phyloP scores from a whole-genome alignment of 2,888 invertebrate species.

The Athalia cordata region DNA sequence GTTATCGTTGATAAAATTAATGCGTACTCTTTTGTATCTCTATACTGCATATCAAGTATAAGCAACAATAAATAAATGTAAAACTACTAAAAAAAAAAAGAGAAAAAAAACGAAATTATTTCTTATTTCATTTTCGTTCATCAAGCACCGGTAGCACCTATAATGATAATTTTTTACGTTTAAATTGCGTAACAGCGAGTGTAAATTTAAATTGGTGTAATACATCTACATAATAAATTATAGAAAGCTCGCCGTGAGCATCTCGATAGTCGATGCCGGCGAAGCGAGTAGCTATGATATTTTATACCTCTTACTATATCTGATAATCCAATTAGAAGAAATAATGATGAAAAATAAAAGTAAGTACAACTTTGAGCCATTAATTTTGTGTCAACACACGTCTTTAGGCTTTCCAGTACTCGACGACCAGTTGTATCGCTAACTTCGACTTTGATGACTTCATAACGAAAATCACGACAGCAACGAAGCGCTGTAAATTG shows the following conservation, averaged over 20 bases:
- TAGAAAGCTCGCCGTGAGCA: slow-evolving; percentile 9
- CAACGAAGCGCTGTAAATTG: too few relatives aligned
- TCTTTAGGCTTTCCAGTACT: too few relatives aligned
- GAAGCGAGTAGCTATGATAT: neutral
- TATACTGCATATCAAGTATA: neutral
- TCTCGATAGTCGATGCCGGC: neutral
- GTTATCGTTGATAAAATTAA: slow-evolving; percentile 4
- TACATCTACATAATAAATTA: neutral
- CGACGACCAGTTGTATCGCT: too few relatives aligned
- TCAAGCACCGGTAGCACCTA: too few relatives aligned
- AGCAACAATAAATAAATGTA: neutral
- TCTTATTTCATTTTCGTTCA: too few relatives aligned
- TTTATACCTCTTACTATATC: neutral
- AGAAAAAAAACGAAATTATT: neutral
- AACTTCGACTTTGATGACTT: too few relatives aligned
- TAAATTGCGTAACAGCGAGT: too few relatives aligned
- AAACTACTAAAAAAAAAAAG: neutral
- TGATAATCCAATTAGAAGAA: neutral
- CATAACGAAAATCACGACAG: too few relatives aligned
- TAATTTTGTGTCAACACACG: too few relatives aligned
- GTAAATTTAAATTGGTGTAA: too few relatives aligned
- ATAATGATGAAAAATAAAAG: neutral
- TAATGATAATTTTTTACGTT: too few relatives aligned
- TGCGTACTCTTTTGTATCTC: neutral
- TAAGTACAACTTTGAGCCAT: neutral